Percentiles rank a stretch among this genome's conserved stretches.
phyloP scores from a whole-genome alignment of 37 sponge, comb jelly and placozoan species.

The Chondrilla cf. caribensis region DNA sequence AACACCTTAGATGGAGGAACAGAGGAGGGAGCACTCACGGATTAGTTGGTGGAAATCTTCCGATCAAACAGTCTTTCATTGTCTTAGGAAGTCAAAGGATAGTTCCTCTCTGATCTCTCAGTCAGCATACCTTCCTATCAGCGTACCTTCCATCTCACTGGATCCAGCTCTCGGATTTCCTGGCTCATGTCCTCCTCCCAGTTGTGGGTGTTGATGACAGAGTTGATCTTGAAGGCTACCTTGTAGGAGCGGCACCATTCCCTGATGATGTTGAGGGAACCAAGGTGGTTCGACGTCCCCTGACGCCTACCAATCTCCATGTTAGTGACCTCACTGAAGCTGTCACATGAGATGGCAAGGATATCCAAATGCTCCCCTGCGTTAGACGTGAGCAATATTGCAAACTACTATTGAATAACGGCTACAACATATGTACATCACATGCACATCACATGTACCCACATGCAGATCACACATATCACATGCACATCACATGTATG shows the following conservation, averaged over 20 bases:
- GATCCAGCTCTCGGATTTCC: slow-evolving; percentile 51
- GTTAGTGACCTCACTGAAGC: slow-evolving; percentile 57
- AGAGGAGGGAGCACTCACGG: no score
- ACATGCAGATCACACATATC: no score
- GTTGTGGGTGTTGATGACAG: slow-evolving; percentile 60
- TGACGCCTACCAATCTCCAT: slow-evolving; percentile 53
- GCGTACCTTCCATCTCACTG: slow-evolving; percentile 73
- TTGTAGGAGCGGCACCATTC: slow-evolving; percentile 49
- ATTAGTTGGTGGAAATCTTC: no score
- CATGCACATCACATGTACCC: no score
- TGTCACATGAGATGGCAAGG: slow-evolving; percentile 70
- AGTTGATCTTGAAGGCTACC: slow-evolving; percentile 74
- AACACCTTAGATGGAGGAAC: slow-evolving; percentile 46
- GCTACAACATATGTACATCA: no score
- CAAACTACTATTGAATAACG: no score
- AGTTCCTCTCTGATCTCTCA: no score
- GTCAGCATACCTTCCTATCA: no score
- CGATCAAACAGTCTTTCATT: no score
- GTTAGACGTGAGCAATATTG: no score
- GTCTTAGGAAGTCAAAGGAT: no score
- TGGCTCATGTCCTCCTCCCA: slow-evolving; percentile 65
- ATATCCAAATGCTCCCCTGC: slow-evolving; percentile 56
- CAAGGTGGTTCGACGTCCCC: slow-evolving; percentile 39
- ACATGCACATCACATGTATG: no score
- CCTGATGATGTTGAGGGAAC: slow-evolving; percentile 4